Base-by-base conservation (phyloP, 2,113 vertebrate species). In the Thryonomys swinderianus region DNA sequence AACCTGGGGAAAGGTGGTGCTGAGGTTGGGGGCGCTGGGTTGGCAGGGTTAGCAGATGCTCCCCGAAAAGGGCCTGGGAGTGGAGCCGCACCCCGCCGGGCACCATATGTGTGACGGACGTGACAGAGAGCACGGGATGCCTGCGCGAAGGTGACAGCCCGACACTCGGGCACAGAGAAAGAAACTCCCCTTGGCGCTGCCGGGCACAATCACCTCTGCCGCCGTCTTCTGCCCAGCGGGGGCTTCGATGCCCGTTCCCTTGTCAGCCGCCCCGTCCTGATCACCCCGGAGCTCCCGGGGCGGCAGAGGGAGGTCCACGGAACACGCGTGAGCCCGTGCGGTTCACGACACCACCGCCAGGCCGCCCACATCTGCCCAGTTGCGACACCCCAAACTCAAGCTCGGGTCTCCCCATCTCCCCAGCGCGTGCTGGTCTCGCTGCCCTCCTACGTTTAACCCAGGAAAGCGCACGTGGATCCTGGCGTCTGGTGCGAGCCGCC, bases 41-140 rank as follows among this genome's bases (percentile, higher is more conserved):
- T 94, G 95, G 97, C 97, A 96, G 95, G 94, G 94, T 53, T 81
- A 90, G 93, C 97, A 98, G 97, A 90, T 97, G 97, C 94, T 97
- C 96, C 62, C 94, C 79, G 61, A 94, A 85, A 92, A 96, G 88
- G 89, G 86, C 83, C 87, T 91, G 14, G 87, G 94, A 85, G 71
- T 53, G 48, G 81, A 88, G 95, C 69, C 1, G 95, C 97, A 85
- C 96, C 97, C 97, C 40, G 95, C 97, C 91, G 91, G 91, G 97
- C 94, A 30, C 96, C 97, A 97, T 97, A 95, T 98, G 97, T 69
- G 91, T 97, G 97, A 96, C 0, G 95, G 94, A 87, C 93, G 34
- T 23, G 87, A 93, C 11, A 37, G 93, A 61, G 86, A 89, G 55
- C 21, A 0, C 57, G 7, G 96, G 94, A 84, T 45, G 88, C 88